phyloP scores from a whole-genome alignment of 2,113 vertebrate species.

The Psilopsiagon aymara region DNA sequence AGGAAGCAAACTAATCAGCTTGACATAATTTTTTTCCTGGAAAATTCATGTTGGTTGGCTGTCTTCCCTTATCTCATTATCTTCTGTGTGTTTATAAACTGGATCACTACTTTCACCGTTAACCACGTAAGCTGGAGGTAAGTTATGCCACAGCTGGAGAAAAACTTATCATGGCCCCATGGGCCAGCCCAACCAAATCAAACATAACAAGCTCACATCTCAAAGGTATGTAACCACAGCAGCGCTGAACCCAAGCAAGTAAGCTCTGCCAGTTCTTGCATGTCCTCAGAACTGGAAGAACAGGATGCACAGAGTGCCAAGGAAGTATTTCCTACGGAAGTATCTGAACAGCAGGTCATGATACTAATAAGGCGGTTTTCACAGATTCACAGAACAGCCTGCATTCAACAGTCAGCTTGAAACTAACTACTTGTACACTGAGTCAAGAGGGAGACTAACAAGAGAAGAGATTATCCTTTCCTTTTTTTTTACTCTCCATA shows the following conservation, averaged over 20 bases:
- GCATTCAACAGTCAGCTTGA: background rate
- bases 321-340: background rate
- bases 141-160: background rate
- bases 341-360: background rate
- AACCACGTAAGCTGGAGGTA: background rate
- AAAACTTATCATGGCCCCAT: accelerated
- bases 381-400: background rate
- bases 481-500: background rate
- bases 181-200: background rate
- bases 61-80: background rate
- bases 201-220: background rate
- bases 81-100: background rate
- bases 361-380: background rate
- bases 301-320: background rate
- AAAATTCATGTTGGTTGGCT: background rate
- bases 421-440: background rate
- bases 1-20: background rate
- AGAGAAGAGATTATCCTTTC: background rate
- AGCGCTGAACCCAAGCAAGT: background rate
- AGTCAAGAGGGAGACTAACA: background rate
- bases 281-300: constrained; percentile 15
- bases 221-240: background rate
- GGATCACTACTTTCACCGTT: background rate
- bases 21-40: background rate
- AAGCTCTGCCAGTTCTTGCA: constrained; percentile 17